phyloP scores from a whole-genome alignment of 1,140 invertebrate species.

The Papilio xuthus region DNA sequence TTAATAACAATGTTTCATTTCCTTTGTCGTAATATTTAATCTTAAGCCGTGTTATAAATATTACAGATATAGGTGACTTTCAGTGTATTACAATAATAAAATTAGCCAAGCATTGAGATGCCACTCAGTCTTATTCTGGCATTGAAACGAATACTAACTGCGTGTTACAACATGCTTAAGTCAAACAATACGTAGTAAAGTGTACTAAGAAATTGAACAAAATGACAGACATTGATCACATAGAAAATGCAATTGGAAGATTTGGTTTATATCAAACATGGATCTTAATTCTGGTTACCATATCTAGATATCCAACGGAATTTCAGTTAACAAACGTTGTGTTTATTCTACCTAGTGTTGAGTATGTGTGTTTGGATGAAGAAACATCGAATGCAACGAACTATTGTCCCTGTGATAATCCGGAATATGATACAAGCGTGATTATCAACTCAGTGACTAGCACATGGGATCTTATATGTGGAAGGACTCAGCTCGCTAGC shows the following conservation, averaged over 20 bases:
- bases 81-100: conserved; percentile 3
- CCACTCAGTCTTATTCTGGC: background rate
- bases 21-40: background rate
- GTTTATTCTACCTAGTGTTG: conserved; percentile 84
- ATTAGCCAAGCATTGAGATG: background rate
- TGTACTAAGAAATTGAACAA: background rate
- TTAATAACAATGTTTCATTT: background rate
- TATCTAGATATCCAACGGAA: conserved; percentile 86
- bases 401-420: conserved; percentile 71
- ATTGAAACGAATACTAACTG: background rate
- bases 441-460: conserved; percentile 78
- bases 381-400: conserved; percentile 64
- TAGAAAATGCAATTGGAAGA: conserved; percentile 61
- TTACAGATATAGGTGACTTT: background rate
- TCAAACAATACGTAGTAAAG: conserved; percentile 12
- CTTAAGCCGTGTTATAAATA: conserved; percentile 27
- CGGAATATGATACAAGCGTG: conserved; percentile 72
- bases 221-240: conserved; percentile 2
- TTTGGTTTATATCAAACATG: conserved; percentile 69
- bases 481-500: conserved; percentile 17
- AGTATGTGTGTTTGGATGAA: conserved; percentile 82
- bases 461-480: conserved; percentile 62
- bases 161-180: conserved; percentile 10
- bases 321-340: conserved; percentile 86
- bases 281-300: conserved; percentile 83